Evolutionary conservation across 2,797 vertebrate genomes (phyloP), one percentile per base, ranked within the genome.

Genomic region (Brachyalestes nurse): DNA sequence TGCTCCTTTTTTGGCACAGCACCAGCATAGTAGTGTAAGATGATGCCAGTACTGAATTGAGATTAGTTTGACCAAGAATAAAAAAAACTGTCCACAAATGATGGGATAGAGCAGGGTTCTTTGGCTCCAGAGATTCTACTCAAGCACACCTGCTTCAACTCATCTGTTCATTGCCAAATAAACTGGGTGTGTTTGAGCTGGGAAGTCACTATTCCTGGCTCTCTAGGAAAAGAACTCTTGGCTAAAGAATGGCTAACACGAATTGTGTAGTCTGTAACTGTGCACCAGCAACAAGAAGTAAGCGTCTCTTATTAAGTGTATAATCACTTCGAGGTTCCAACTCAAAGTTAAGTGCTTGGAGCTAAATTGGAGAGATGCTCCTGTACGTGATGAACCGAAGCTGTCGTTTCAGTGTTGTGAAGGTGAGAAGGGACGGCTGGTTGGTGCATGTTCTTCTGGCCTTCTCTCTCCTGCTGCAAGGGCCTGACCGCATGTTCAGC

Each of bases 401-500:
- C 79, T 25, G 80, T 66, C 75, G 74, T 83, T 86, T 81, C 74
- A 77, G 71, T 78, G 73, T 81, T 72, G 47, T 65, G 60, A 47
- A 70, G 45, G 66, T 72, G 67, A 28, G 55, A 60, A 40, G 62
- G 72, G 80, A 66, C 69, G 73, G 53, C 73, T 55, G 74, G 83
- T 25, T 58, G 61, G 38, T 61, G 80, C 84, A 88, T 86, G 85
- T 51, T 82, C 78, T 74, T 19, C 67, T 53, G 60, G 40, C 75
- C 83, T 60, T 0, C 21, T 77, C 83, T 78, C 77, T 80, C 28
- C 0, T 28, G 34, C 78, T 49, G 76, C 51, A 77, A 60, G 23
- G 40, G 45, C 17, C 73, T 83, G 85, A 84, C 87, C 85, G 86
- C 53, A 70, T 82, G 66, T 70, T 71, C n/a, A 83, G 83, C 85